Base-by-base conservation (phyloP, 1,140 invertebrate species). In the Dinothrombium tinctorium region DNA sequence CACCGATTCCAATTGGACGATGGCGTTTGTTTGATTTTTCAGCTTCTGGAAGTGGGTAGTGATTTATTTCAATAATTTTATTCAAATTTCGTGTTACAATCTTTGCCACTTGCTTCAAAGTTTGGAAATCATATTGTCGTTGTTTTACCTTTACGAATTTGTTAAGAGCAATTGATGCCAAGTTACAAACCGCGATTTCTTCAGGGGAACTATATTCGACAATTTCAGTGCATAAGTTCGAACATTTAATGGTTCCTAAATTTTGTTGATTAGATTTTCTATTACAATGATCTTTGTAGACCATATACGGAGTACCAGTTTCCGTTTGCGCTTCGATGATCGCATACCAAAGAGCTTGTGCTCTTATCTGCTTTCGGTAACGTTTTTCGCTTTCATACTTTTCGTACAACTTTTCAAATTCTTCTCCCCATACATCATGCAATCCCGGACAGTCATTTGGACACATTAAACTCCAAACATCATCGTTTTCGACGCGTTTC, bases 221-320 rank as follows among this genome's bases (percentile, higher is more conserved):
- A 53, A 98, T 86, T 69, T 99, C 94, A 1, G 90, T 96, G 56
- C 90, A 98, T 12, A 98, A 63, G 60, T 98, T 98, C 46, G 84
- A 92, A 57, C 87, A 87, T 61, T 92, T 94, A 44, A 99, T 96
- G 3, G 90, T 98, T 20, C 92, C 94, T 15, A 99, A 58, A 62
- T 99, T 96, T 59, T 99, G 74, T 55, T 99, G 94, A 59, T 99
- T 99, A 39, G 80, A 87, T 63, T 98, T 98, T 7, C 75, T 62
- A 56, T 99, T 99, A 53, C 90, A 96, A 11, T 83, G 70, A 64
- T 99, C 94, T 60, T 95, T 96, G 54, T 92, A 95, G 1, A 87
- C 59, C 82, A 99, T 94, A 55, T 90, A 98, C 4, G 92, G 92
- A 14, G 78, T 89, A 21, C 92, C 92, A 14, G 92, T 98, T 68